Evolutionary conservation across 2,797 vertebrate species (phyloP), one percentile per base, ranked within the genome.

Genomic region (Dipus sagitta): DNA sequence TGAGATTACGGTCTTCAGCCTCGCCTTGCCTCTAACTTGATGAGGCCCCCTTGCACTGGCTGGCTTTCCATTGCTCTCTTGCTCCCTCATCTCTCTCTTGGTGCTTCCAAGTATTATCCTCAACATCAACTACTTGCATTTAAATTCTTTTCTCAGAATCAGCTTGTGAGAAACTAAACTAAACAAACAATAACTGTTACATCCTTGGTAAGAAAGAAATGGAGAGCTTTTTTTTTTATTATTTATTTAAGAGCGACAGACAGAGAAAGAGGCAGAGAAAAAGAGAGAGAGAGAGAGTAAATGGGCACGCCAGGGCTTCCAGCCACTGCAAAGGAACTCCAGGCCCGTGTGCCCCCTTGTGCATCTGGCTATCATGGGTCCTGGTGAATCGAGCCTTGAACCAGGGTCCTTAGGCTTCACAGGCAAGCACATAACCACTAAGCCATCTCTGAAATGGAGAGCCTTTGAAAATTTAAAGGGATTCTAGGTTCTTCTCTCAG

Each of bases 61-160:
- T 13, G 17, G 2, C 10, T 70, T 74, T 21, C 14, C 47, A 71
- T 34, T 38, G 2, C 14, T 4, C 9, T 54, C 47, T 90, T 15
- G 8, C 6, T 4, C 47, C 64, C 1, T 3, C 17, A 6, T 30
- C 80, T 11, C 13, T 76, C 28, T 87, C 60, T 15, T 62, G 80
- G 3, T 21, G 1, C 62, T 60, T 87, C 23, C 34, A 91, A 23
- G 9, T 3, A 85, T 78, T 72, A 84, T 11, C 20, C 76, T 32
- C 52, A 24, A 74, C 52, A 76, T 42, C 60, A 71, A 83, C 28
- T 12, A 32, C 26, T 93, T 78, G 32, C 24, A 30, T 60, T 81
- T 93, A 47, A 76, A 93, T 91, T 91, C 5, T 70, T 71, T 20
- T 64, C 67, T 79, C 28, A 32, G 54, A 30, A 79, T 86, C 52